These are phyloP conservation scores for Apomyelois bistriatella DNA, from an alignment of 2,888 invertebrate species.

Conservation along the genomic window DNA sequence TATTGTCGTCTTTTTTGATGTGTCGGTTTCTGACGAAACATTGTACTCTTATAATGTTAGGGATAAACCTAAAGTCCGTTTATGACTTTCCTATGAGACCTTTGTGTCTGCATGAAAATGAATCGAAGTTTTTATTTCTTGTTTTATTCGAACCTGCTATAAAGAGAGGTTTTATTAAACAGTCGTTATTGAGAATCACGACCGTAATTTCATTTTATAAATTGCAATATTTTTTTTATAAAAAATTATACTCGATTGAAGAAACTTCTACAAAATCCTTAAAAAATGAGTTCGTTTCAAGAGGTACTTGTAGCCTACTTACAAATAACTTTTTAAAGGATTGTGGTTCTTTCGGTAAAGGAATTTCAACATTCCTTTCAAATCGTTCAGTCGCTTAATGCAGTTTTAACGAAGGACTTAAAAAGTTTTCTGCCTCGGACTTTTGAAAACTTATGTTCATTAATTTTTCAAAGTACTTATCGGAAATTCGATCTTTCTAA, in stretches of 20 bases:
- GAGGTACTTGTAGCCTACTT: constrained; percentile 41
- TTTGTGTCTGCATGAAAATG: constrained; percentile 54
- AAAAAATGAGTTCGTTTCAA: constrained; percentile 35
- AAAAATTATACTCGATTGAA: background rate
- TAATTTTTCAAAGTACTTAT: constrained; percentile 17
- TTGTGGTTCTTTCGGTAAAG: constrained; percentile 54
- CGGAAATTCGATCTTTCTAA: too few relatives aligned
- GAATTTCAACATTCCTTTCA: constrained; percentile 30
- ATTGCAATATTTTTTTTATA: background rate
- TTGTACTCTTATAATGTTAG: constrained; percentile 65
- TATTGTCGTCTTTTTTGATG: constrained; percentile 64
- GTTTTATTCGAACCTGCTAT: constrained; percentile 51
- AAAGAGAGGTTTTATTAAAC: constrained; percentile 37
- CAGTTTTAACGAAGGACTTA: constrained; percentile 44
- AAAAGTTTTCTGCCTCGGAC: constrained; percentile 20
- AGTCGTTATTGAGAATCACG: constrained; percentile 28
- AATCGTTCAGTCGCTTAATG: constrained; percentile 31
- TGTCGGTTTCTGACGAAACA: constrained; percentile 52
- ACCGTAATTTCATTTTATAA: constrained; percentile 1
- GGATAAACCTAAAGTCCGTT: constrained; percentile 66
- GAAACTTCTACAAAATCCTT: constrained; percentile 35
- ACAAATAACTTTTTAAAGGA: constrained; percentile 53
- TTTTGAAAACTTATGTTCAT: constrained; percentile 16
- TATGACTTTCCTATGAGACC: constrained; percentile 63
- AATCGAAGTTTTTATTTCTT: constrained; percentile 66